Conservation (phyloP, 1,140 invertebrate genomes). For the Andrena cerasifolii region DNA sequence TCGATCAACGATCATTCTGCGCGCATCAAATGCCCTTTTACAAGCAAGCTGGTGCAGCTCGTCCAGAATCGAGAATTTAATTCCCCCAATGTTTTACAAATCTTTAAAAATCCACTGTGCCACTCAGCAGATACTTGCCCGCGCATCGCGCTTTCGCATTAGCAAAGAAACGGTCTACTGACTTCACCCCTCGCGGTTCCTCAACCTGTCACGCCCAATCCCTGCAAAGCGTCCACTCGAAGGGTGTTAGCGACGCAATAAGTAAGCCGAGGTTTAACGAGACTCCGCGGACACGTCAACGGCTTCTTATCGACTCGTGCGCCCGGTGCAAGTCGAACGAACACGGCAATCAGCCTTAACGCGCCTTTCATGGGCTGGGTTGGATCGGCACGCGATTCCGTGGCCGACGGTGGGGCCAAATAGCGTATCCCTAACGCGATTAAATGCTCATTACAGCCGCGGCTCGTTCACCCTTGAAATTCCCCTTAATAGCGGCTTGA, state of each 20-base stretch:
- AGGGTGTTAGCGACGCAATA: background rate
- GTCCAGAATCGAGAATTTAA: conserved; percentile 12
- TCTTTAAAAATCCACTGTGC: too few relatives aligned
- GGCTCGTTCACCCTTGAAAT: conserved; percentile 66
- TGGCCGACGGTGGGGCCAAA: background rate
- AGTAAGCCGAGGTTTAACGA: conserved; percentile 2
- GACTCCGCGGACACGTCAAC: background rate
- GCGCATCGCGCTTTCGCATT: too few relatives aligned
- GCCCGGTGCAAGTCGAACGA: background rate
- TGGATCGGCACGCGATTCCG: conserved; percentile 35
- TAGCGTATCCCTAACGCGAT: conserved; percentile 63
- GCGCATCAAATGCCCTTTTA: conserved; percentile 25
- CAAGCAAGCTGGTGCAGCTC: conserved; percentile 22
- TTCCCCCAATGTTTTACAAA: background rate
- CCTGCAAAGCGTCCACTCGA: background rate
- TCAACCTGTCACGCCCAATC: background rate
- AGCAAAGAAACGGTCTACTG: background rate
- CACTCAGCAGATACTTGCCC: too few relatives aligned
- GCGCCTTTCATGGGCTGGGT: conserved; percentile 21
- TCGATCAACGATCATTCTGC: conserved; percentile 55
- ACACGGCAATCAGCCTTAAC: conserved; percentile 17
- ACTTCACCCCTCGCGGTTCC: too few relatives aligned
- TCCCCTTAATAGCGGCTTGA: conserved; percentile 59
- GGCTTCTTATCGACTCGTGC: background rate
- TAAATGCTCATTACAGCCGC: conserved; percentile 68